Evolutionary conservation across 2,888 invertebrate species (phyloP).

Genomic region (Campoplex capitator): DNA sequence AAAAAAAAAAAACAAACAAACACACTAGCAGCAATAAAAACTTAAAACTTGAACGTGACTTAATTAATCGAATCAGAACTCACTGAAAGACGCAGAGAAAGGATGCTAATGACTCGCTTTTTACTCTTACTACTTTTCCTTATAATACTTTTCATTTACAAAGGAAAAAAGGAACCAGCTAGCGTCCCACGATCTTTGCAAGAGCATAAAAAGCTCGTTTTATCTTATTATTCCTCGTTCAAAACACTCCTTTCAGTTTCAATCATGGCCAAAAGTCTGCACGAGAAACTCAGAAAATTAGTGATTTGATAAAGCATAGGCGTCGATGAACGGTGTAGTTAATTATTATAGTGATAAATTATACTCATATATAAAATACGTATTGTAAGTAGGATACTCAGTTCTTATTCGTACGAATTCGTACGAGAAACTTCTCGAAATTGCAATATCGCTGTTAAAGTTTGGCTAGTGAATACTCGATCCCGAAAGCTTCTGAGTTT

Average conservation of each 20-base stretch:
- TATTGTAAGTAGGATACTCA: slow-evolving; percentile 25
- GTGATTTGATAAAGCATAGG: slow-evolving; percentile 41
- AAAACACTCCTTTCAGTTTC: not conserved
- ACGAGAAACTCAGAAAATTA: slow-evolving; percentile 15
- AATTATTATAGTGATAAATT: slow-evolving; percentile 39
- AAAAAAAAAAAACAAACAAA: not conserved
- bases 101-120: slow-evolving; percentile 15
- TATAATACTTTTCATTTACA: slow-evolving; percentile 20
- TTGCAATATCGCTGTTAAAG: slow-evolving; percentile 24
- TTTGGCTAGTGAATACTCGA: slow-evolving; percentile 17
- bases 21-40: not conserved
- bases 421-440: slow-evolving; percentile 55
- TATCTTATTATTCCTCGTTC: slow-evolving; percentile 8
- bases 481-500: not conserved
- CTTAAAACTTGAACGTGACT: slow-evolving; percentile 3
- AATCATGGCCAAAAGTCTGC: not conserved
- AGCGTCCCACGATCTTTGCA: not conserved
- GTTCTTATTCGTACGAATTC: slow-evolving; percentile 16
- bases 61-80: slow-evolving; percentile 30
- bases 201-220: slow-evolving; percentile 29
- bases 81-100: slow-evolving; percentile 11
- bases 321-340: not conserved
- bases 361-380: not conserved
- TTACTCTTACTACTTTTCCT: slow-evolving; percentile 4
- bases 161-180: slow-evolving; percentile 11